Conservation (phyloP, 2,113 vertebrate species). For the Peromyscus polionotus region DNA sequence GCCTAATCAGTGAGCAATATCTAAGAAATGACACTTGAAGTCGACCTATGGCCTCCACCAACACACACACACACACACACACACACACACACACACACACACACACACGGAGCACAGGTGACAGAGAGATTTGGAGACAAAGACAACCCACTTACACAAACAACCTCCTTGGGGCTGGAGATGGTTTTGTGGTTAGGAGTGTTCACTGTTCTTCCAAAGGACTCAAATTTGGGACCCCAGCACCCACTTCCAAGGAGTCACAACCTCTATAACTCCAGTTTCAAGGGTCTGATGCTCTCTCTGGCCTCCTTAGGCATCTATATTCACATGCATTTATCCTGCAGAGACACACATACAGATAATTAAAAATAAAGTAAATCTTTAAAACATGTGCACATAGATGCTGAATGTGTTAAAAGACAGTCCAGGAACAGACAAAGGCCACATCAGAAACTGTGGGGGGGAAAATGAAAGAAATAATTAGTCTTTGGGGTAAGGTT, state of each 20-base stretch:
- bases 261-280: neutral
- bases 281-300: neutral
- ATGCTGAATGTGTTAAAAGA: neutral
- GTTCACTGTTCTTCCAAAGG: neutral
- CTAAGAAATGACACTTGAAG: neutral
- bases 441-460: neutral
- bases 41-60: neutral
- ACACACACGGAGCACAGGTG: no score
- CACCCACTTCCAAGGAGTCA: neutral
- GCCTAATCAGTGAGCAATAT: neutral
- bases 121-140: neutral
- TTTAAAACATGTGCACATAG: neutral
- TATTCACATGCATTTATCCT: neutral
- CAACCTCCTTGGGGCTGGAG: neutral
- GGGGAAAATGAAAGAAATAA: neutral
- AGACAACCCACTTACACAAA: neutral
- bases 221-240: neutral
- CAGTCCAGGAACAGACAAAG: neutral
- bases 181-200: neutral
- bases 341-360: neutral
- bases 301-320: neutral
- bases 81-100: neutral
- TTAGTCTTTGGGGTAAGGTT: neutral
- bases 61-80: neutral
- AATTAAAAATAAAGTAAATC: neutral